Base-by-base conservation (phyloP, 2,113 vertebrate species). In the Sapajus apella region DNA sequence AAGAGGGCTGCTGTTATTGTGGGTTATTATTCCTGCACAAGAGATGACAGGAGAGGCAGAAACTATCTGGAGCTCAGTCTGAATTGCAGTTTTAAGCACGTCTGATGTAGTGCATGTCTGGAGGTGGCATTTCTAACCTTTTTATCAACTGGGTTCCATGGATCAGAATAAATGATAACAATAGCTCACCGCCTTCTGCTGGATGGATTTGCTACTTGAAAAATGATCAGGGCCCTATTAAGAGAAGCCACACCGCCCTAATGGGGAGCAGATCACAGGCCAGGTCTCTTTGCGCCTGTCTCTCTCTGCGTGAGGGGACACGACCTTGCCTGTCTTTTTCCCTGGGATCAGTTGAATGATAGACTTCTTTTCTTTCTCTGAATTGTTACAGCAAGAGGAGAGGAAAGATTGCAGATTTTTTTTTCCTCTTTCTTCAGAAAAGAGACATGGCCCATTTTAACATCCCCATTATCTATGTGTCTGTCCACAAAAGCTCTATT, bases 111-210 rank as follows among this genome's bases (percentile, higher is more conserved):
- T 93, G 84, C 87, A 77, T 95, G 94, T 96, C 88, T 97, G 90
- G 84, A 96, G 90, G 95, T 97, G 94, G 81, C 92, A 95, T 97
- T 96, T 97, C 76, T 96, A 96, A 96, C 97, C 88, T 97, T 98
- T 97, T 97, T 96, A 98, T 97, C 92, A 97, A 94, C 84, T 97
- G 85, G 92, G 80, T 96, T 96, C 94, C 73, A 61, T 87, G 96
- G 95, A 97, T 98, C 96, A 98, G 95, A 96, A 95, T 97, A 98
- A 98, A 90, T 91, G 95, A 96, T 94, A 96, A 97, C 84, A 97
- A 97, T 97, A 97, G 87, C 90, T 98, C 94, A 97, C 90, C 2
- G 35, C 87, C 92, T 96, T 98, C 90, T 95, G 91, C 90, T 96
- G 91, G 91, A 97, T 95, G 96, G 94, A 96, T 93, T 97, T 80